Evolutionary conservation across 2,113 vertebrate species (phyloP), one percentile per base, ranked within the genome.

Genomic region (Chloebia gouldiae): DNA sequence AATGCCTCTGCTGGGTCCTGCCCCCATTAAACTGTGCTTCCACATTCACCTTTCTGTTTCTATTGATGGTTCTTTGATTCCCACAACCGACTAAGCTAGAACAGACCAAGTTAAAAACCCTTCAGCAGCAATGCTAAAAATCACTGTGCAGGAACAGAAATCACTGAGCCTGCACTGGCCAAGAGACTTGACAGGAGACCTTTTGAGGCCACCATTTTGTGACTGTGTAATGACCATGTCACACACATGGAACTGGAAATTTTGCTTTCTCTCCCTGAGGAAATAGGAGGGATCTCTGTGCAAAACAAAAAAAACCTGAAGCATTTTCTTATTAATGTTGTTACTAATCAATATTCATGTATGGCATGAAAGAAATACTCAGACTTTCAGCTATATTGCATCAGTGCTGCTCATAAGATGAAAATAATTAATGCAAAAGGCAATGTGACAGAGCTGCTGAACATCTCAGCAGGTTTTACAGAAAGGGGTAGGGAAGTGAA

Each of bases 191-290:
- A 54, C 44, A 73, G 63, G n/a, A 51, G 9, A 35, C 31, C 45
- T 81, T 85, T 49, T 40, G 70, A 95, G 83, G 68, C 57, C 15
- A 12, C 93, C 94, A 95, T 96, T 96, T 94, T 93, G 76, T 90
- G 75, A 56, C n/a, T 45, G 53, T 66, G 59, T 54, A 79, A 79
- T 44, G 47, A 25, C 6, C 1, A 6, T 9, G 27, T 47, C 1
- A 2, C 60, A 57, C 21, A 44, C 4, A 9, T 3, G 6, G 50
- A 86, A 56, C 40, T 18, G 5, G 24, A 83, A 80, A 76, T 13
- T 40, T 54, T 28, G 7, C 17, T 70, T 66, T 51, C 19, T 16
- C 8, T 54, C 42, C 33, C 4, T 7, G 7, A 68, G 17, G 35
- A 90, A 78, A 60, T 35, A 47, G 2, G 17, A n/a, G 30, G 11